Evolutionary conservation across 2,113 vertebrate species (phyloP).

Genomic region (Lipophrys pholis): DNA sequence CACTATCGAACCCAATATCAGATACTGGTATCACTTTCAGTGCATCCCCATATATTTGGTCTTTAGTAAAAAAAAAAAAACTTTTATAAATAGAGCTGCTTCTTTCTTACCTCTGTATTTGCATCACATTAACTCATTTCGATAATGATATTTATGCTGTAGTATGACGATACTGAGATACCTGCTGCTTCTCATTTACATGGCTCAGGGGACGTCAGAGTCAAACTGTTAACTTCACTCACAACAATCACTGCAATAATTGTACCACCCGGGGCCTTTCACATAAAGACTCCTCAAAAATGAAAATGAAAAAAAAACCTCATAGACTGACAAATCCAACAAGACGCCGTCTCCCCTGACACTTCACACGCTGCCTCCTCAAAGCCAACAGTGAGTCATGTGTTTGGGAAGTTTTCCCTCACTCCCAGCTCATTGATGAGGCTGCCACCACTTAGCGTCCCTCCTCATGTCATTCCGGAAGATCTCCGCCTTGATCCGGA

Average conservation of each 20-base stretch:
- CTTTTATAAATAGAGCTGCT: background rate
- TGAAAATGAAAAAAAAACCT: constrained; percentile 19
- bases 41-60: too few relatives aligned
- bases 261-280: constrained; percentile 48
- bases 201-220: constrained; percentile 47
- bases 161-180: background rate
- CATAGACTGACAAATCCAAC: constrained; percentile 43
- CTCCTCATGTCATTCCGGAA: constrained; percentile 18
- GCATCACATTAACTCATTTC: background rate
- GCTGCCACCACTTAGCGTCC: background rate
- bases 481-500: constrained; percentile 39
- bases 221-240: constrained; percentile 50
- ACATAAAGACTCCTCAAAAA: constrained; percentile 47
- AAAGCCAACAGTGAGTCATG: constrained; percentile 34
- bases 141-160: background rate
- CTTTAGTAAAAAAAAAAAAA: too few relatives aligned
- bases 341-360: too few relatives aligned
- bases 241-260: constrained; percentile 56
- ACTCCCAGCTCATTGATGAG: constrained; percentile 9
- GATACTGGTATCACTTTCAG: too few relatives aligned
- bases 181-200: constrained; percentile 8
- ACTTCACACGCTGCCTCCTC: constrained; percentile 11
- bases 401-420: constrained; percentile 27
- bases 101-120: background rate
- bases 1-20: too few relatives aligned